Conservation (phyloP, 2,797 vertebrate genomes). For the Nothura maculosa region DNA sequence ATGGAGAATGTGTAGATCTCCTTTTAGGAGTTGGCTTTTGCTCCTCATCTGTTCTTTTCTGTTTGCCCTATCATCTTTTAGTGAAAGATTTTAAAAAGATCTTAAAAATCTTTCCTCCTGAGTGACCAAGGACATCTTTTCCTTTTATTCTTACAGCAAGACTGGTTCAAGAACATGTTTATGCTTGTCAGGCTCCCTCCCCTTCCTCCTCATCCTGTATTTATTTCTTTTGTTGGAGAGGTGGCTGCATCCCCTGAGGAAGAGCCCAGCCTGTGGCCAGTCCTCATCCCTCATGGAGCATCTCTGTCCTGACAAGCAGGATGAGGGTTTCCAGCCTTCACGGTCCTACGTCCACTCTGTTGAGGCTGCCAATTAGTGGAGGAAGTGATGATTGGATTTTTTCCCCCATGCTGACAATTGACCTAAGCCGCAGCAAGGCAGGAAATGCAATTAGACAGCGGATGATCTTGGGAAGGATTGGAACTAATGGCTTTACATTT, state of each 20-base stretch:
- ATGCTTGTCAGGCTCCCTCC: slow-evolving; percentile 4
- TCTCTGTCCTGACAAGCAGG: background rate
- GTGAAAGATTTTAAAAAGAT: background rate
- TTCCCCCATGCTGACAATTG: background rate
- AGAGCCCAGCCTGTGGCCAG: background rate
- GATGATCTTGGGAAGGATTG: slow-evolving; percentile 12
- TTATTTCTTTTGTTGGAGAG: background rate
- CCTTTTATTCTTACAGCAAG: background rate
- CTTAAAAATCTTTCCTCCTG: background rate
- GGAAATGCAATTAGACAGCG: background rate
- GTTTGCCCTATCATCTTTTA: background rate
- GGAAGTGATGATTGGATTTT: background rate
- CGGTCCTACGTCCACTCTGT: background rate
- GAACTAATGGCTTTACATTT: slow-evolving; percentile 11
- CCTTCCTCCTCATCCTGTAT: background rate
- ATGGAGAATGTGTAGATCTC: background rate
- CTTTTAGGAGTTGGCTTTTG: background rate
- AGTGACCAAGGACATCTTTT: background rate
- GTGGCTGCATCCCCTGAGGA: background rate
- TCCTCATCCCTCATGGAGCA: background rate
- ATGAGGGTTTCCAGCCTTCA: background rate
- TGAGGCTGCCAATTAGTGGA: slow-evolving; percentile 12
- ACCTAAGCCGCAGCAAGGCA: slow-evolving; percentile 1
- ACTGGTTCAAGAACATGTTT: background rate
- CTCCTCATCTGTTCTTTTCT: background rate